Conservation (phyloP, 1,140 invertebrate genomes). For the Choristoneura fumiferana region DNA sequence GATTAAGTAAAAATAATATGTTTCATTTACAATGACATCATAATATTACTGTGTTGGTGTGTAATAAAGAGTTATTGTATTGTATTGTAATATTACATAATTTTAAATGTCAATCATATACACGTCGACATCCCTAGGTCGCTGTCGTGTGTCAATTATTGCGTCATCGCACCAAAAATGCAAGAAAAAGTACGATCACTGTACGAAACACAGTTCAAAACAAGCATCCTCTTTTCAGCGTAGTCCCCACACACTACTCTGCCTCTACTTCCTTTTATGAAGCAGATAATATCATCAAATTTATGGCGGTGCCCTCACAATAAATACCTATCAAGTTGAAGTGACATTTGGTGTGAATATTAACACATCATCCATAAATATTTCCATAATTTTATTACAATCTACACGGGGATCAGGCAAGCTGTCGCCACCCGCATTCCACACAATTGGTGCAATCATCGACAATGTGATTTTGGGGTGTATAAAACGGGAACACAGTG, state of each 20-base stretch:
- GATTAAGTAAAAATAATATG: too few relatives aligned
- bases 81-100: too few relatives aligned
- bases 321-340: slow-evolving; percentile 21
- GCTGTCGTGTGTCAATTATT: too few relatives aligned
- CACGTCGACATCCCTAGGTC: too few relatives aligned
- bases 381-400: slow-evolving; percentile 55
- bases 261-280: slow-evolving; percentile 4
- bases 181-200: too few relatives aligned
- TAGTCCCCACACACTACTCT: not conserved
- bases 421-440: slow-evolving; percentile 70
- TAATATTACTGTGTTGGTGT: too few relatives aligned
- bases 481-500: slow-evolving; percentile 45
- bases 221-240: too few relatives aligned
- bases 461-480: slow-evolving; percentile 72
- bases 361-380: slow-evolving; percentile 39
- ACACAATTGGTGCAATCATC: slow-evolving; percentile 76
- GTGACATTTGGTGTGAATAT: slow-evolving; percentile 34
- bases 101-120: too few relatives aligned
- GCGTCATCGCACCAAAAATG: too few relatives aligned
- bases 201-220: too few relatives aligned
- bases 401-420: slow-evolving; percentile 61
- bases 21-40: too few relatives aligned
- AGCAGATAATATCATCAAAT: slow-evolving; percentile 14
- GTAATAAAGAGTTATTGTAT: too few relatives aligned
- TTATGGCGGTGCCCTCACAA: slow-evolving; percentile 17